Evolutionary conservation across 2,113 vertebrate species (phyloP).

Genomic region (Pangasianodon gigas): DNA sequence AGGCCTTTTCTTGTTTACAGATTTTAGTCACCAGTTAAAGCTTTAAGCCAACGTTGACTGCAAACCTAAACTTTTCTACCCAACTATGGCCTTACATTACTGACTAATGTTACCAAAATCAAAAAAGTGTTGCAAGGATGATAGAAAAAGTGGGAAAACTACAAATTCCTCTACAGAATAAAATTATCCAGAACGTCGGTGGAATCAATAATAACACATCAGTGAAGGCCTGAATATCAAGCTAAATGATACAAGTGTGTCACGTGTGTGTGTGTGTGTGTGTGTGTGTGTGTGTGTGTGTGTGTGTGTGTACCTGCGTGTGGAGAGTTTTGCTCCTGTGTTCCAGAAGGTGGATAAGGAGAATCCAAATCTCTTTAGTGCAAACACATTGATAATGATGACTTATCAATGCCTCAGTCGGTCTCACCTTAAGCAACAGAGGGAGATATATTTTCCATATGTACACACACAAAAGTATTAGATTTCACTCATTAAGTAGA

Average conservation of each 20-base stretch:
- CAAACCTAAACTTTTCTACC: not conserved
- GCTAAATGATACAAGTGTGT: not conserved
- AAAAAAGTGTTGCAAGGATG: not conserved
- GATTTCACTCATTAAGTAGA: not conserved
- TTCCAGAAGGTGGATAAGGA: conserved; percentile 86
- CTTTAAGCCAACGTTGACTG: not conserved
- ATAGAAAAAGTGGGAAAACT: not conserved
- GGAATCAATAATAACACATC: not conserved
- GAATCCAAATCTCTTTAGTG: conserved; percentile 89
- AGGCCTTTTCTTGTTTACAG: not conserved
- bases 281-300: conserved; percentile 74
- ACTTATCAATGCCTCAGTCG: conserved; percentile 81
- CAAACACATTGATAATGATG: conserved; percentile 82
- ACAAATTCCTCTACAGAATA: not conserved
- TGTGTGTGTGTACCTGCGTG: conserved; percentile 77
- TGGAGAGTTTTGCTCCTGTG: conserved; percentile 81
- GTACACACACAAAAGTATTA: not conserved
- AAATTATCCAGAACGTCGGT: not conserved
- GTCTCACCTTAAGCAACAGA: conserved; percentile 78
- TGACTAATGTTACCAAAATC: not conserved
- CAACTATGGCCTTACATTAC: not conserved
- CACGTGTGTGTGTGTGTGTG: conserved; percentile 62
- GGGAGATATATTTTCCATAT: not conserved
- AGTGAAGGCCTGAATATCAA: not conserved
- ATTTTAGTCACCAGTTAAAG: not conserved